phyloP scores from a whole-genome alignment of 1,140 invertebrate species.

The Pseudomyrmex gracilis region DNA sequence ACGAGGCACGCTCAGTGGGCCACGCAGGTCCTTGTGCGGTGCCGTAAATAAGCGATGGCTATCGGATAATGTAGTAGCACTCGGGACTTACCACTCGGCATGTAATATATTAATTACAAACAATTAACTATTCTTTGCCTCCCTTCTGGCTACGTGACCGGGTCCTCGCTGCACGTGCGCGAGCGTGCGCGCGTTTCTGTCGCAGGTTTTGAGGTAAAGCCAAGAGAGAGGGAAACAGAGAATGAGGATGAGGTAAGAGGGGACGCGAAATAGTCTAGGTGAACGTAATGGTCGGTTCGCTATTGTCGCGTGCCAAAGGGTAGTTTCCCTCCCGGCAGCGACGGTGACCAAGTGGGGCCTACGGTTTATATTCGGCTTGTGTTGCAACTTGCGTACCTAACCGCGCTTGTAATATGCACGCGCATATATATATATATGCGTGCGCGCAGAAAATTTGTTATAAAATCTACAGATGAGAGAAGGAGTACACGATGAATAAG shows the following conservation, averaged over 20 bases:
- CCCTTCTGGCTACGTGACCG: slow-evolving; percentile 66
- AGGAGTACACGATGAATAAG: not conserved
- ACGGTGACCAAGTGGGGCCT: slow-evolving; percentile 57
- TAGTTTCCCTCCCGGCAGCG: slow-evolving; percentile 72
- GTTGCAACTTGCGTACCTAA: slow-evolving; percentile 23
- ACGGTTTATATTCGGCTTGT: slow-evolving; percentile 72
- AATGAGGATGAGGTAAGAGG: slow-evolving; percentile 36
- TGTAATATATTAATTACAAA: slow-evolving; percentile 82
- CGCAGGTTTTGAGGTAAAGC: not conserved
- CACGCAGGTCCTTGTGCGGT: slow-evolving; percentile 1
- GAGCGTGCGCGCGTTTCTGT: not conserved
- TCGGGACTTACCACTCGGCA: slow-evolving; percentile 73
- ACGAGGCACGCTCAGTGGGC: slow-evolving; percentile 25
- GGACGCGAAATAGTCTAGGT: slow-evolving; percentile 46
- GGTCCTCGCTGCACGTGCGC: slow-evolving; percentile 26
- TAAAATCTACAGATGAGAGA: slow-evolving; percentile 1
- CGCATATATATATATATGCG: no score
- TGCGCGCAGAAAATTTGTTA: slow-evolving; percentile 12
- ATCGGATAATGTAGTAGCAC: slow-evolving; percentile 71
- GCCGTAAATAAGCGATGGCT: slow-evolving; percentile 76
- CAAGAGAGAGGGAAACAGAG: slow-evolving; percentile 18
- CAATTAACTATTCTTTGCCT: slow-evolving; percentile 77
- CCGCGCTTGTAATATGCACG: not conserved
- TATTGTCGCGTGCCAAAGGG: slow-evolving; percentile 78
- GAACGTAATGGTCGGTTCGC: slow-evolving; percentile 76